phyloP scores from a whole-genome alignment of 2,113 vertebrate genomes.

The Bungarus multicinctus region DNA sequence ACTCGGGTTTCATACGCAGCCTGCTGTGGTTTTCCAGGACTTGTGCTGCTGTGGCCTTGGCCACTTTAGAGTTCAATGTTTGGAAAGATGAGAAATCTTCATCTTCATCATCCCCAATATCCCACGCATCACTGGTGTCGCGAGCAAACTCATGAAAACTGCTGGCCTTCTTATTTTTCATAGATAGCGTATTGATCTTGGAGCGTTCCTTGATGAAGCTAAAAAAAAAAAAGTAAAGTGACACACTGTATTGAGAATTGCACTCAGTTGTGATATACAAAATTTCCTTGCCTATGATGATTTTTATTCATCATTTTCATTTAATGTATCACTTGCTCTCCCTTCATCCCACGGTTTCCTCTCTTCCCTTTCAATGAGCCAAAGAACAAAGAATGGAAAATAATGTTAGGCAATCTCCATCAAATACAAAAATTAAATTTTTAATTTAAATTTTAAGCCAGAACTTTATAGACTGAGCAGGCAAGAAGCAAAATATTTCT shows the following conservation, averaged over 20 bases:
- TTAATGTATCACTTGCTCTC: not conserved
- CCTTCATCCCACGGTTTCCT: not conserved
- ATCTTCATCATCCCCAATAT: conserved; percentile 90
- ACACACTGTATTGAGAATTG: not conserved
- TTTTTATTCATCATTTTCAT: not conserved
- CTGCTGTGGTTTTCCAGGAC: conserved; percentile 67
- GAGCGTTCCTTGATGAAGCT: conserved; percentile 87
- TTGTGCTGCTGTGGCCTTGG: conserved; percentile 65
- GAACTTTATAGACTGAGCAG: not conserved
- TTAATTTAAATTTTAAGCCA: not conserved
- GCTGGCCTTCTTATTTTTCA: conserved; percentile 88
- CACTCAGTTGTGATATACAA: not conserved
- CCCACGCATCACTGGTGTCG: conserved; percentile 94
- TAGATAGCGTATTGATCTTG: conserved; percentile 74
- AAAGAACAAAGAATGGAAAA: not conserved
- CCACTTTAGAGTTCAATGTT: conserved; percentile 72
- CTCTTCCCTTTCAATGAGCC: not conserved
- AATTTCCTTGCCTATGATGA: not conserved
- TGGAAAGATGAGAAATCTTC: conserved; percentile 72
- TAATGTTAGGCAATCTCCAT: not conserved
- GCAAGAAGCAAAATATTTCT: not conserved
- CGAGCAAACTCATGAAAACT: conserved; percentile 93
- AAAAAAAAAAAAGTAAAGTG: conserved; percentile 49
- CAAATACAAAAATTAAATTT: not conserved
- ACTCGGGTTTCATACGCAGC: conserved; percentile 66